Conservation (phyloP, 2,113 vertebrate genomes). For the Clarias macrocephalus region DNA sequence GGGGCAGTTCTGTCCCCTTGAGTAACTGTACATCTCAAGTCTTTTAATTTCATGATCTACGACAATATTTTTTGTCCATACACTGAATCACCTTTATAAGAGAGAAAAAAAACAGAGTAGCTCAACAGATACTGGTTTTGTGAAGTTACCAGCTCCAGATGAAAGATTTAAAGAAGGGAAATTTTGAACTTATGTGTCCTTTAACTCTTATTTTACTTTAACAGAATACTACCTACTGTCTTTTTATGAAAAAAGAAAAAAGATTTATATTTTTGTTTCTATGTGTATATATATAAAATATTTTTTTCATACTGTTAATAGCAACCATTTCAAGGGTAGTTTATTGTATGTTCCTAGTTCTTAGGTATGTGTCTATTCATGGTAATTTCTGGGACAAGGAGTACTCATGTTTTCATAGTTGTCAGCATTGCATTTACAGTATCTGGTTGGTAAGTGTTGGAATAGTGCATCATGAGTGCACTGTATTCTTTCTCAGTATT, state of each 20-base stretch:
- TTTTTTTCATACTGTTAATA: slow-evolving; percentile 73
- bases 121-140: slow-evolving; percentile 56
- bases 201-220: slow-evolving; percentile 73
- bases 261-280: slow-evolving; percentile 70
- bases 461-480: slow-evolving; percentile 39
- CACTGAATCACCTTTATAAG: slow-evolving; percentile 67
- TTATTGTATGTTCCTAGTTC: slow-evolving; percentile 58
- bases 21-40: slow-evolving; percentile 30
- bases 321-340: slow-evolving; percentile 63
- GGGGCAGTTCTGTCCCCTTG: slow-evolving; percentile 36
- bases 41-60: slow-evolving; percentile 22
- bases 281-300: neutral
- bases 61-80: slow-evolving; percentile 52
- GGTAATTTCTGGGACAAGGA: slow-evolving; percentile 64
- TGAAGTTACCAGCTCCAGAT: slow-evolving; percentile 68
- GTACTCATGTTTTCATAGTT: slow-evolving; percentile 50
- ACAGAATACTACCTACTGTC: slow-evolving; percentile 75
- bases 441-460: slow-evolving; percentile 48
- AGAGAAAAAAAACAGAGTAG: slow-evolving; percentile 51
- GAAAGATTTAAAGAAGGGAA: slow-evolving; percentile 64
- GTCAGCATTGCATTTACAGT: slow-evolving; percentile 49
- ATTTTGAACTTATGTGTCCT: slow-evolving; percentile 77
- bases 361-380: slow-evolving; percentile 52
- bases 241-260: slow-evolving; percentile 61
- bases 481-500: slow-evolving; percentile 52